Evolutionary conservation across 2,888 invertebrate species (phyloP), one percentile per base, ranked within the genome.

Genomic region (Luperina nickerlii): DNA sequence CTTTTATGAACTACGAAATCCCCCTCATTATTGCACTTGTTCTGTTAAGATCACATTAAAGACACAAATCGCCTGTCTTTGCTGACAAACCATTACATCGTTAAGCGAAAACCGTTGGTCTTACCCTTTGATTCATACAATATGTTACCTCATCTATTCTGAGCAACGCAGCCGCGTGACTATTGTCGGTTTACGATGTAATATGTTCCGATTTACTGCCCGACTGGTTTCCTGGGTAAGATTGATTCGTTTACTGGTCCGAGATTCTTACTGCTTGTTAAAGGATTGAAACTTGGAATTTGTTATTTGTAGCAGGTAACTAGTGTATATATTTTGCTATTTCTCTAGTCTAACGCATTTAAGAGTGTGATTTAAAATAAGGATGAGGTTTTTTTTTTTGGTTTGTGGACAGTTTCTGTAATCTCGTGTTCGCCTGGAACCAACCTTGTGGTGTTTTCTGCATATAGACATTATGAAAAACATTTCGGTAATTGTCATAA

Each of bases 81-180:
- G 68, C 15, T 83, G 79, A 88, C 79, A 89, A 88, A 86, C 78
- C 70, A 75, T 18, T 13, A 81, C 75, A 73, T 86, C 88, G 78
- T 88, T 89, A 86, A 68, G 60, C 51, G n/a, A 66, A 66, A 76
- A 74, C 45, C 75, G 69, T 71, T 70, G 75, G n/a, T n/a, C 27
- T 79, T 71, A 66, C 32, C 67, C 71, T 68, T 68, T 74, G 67
- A 82, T 82, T 73, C 70, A 60, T 60, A 79, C 57, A 65, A 60
- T 78, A 69, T 75, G 70, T 71, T 60, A 42, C 20, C 51, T 71
- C 79, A 74, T 87, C 18, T 68, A 66, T 84, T 60, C 65, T 74
- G n/a, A 38, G 8, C 60, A 71, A n/a, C 38, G 48, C 42, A 27
- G 62, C 20, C 78, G 67, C 63, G 32, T 60, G 67, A 67, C 68